phyloP scores from a whole-genome alignment of 2,113 vertebrate genomes.

The Ascaphus truei region DNA sequence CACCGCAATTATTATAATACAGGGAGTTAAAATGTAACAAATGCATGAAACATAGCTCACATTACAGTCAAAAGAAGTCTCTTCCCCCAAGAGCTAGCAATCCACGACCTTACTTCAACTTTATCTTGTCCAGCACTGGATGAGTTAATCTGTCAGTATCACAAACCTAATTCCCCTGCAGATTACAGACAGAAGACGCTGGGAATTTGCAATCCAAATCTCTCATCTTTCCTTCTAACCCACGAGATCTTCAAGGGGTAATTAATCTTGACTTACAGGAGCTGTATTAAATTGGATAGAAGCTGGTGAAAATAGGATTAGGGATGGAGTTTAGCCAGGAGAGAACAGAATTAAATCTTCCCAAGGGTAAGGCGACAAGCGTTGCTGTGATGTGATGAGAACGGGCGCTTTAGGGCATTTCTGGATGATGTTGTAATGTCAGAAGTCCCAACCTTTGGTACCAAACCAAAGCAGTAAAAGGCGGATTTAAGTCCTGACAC shows the following conservation, averaged over 20 bases:
- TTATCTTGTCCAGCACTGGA: too few relatives aligned
- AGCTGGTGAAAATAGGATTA: conserved; percentile 66
- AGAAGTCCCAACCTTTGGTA: neutral
- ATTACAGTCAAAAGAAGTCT: too few relatives aligned
- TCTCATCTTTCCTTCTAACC: neutral
- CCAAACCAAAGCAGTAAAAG: neutral
- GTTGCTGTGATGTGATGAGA: conserved; percentile 36
- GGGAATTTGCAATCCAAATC: neutral
- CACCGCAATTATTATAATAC: too few relatives aligned
- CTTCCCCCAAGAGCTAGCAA: too few relatives aligned
- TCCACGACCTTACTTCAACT: too few relatives aligned
- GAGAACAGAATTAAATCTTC: conserved; percentile 52
- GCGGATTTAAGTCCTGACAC: neutral
- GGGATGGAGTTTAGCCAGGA: conserved; percentile 52
- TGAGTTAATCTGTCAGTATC: too few relatives aligned
- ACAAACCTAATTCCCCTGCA: too few relatives aligned
- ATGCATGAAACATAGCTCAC: too few relatives aligned
- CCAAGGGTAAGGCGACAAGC: conserved; percentile 29
- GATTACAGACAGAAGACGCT: too few relatives aligned
- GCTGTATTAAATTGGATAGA: conserved; percentile 64
- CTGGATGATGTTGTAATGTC: conserved; percentile 17
- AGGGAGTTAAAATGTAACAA: too few relatives aligned
- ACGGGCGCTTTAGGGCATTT: conserved; percentile 34
- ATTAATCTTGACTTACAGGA: conserved; percentile 64
- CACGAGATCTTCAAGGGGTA: conserved; percentile 27